Conservation (phyloP, 2,888 invertebrate genomes). For the Doris montereyensis region DNA sequence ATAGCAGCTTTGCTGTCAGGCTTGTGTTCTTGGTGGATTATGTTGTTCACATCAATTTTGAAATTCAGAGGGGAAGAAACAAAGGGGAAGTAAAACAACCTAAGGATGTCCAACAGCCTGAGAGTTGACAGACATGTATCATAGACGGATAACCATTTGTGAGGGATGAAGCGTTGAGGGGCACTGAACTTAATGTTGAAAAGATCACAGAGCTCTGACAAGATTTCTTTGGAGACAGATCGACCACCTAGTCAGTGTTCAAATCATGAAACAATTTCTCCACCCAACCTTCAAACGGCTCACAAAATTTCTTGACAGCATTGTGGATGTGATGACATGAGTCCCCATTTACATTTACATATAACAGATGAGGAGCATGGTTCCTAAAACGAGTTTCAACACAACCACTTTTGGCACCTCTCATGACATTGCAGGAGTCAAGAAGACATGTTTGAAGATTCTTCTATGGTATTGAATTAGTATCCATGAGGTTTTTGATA, state of each 20-base stretch:
- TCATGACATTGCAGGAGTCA: constrained; percentile 45
- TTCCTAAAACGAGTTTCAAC: constrained; percentile 30
- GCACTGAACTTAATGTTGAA: neutral
- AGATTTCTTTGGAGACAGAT: neutral
- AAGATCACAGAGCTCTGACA: neutral
- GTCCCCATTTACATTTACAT: constrained; percentile 42
- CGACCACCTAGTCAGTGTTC: constrained; percentile 36
- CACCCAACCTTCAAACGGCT: constrained; percentile 26
- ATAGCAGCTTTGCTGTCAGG: constrained; percentile 8
- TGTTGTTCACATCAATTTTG: constrained; percentile 2
- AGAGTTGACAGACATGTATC: neutral
- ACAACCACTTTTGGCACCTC: constrained; percentile 42
- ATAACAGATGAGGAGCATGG: constrained; percentile 39
- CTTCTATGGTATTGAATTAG: neutral
- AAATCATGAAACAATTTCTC: constrained; percentile 36
- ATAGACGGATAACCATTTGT: neutral
- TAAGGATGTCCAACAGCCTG: constrained; percentile 5
- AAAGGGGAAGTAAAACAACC: constrained; percentile 17
- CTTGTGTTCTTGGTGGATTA: neutral
- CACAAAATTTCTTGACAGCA: constrained; percentile 36
- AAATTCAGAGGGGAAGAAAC: neutral
- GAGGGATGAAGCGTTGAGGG: no score
- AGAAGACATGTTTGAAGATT: constrained; percentile 18
- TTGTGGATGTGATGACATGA: constrained; percentile 44
- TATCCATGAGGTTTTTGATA: constrained; percentile 2